Base-by-base conservation (phyloP, 2,797 vertebrate species). In the Aulostomus chinensis region DNA sequence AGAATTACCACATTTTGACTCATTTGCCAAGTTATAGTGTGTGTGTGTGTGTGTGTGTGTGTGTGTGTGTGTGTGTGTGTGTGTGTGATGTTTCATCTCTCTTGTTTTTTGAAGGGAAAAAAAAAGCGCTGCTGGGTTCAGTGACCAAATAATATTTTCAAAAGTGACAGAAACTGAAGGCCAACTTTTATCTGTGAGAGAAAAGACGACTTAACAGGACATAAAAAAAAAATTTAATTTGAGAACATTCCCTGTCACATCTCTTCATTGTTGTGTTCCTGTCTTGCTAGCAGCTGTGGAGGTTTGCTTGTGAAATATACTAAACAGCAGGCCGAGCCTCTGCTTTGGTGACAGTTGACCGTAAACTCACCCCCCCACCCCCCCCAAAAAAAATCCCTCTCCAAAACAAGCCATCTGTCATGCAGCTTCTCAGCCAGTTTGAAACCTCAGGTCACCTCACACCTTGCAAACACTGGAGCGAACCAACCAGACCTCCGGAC, bases 331-430 rank as follows among this genome's bases (percentile, higher is more conserved):
- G 58, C 62, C 68, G 54, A 56, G 37, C 21, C 18, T 33, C 16
- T 7, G n/a, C 41, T 64, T 58, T 50, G 11, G 26, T 66, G 68
- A 73, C 70, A 77, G 50, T 28, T 68, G 36, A 76, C 51, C 32
- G 22, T 14, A 39, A 53, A 41, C 3, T 17, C 73, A 45, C 51
- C 53, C 73, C 64, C 30, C 43, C 52, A 81, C 77, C 76, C 55
- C 51, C 67, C 42, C 60, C 50, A 68, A 57, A 73, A 81, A 74
- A 46, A 54, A 81, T 78, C 76, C 55, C 51, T 68, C 42, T 62
- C 50, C 68, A 57, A 73, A 81, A 74, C 65, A 40, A 37, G 25
- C 76, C 74, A 83, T 86, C 81, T 78, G 69, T 85, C 72, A 68
- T 25, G 35, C 49, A 29, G 39, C 42, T 58, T 59, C 46, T 57